Evolutionary conservation across 2,888 invertebrate genomes (phyloP).

Genomic region (Steromphala cineraria): DNA sequence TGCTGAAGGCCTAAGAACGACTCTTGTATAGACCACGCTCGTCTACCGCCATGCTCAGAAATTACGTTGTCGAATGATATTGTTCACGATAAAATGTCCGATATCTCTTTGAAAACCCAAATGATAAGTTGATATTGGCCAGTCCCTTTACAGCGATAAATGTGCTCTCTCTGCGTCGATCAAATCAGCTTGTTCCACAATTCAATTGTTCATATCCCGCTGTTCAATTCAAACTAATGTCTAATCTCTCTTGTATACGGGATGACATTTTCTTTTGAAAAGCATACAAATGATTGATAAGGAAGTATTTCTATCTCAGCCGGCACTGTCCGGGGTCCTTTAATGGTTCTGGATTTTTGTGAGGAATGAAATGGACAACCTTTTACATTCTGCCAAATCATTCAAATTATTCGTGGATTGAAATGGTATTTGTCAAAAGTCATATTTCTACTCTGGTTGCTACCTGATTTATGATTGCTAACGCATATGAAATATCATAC

Average conservation of each 20-base stretch:
- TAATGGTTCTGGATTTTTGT: no score
- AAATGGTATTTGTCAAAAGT: no score
- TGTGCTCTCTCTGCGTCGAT: background rate
- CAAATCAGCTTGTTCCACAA: background rate
- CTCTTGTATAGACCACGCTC: background rate
- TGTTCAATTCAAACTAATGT: background rate
- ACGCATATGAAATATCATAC: no score
- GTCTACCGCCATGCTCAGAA: background rate
- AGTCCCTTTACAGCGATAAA: background rate
- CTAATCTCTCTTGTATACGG: background rate
- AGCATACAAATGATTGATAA: background rate
- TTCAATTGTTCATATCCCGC: background rate
- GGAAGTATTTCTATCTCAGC: no score
- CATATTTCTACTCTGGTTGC: no score
- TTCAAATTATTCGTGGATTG: no score
- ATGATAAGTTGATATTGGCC: constrained; percentile 7
- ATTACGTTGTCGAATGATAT: background rate
- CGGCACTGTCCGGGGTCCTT: no score
- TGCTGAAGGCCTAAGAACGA: background rate
- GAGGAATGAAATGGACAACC: no score
- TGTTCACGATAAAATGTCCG: background rate
- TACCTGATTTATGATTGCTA: no score
- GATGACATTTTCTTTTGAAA: constrained; percentile 1
- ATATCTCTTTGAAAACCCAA: background rate
- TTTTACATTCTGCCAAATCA: no score